A percentile compares a stretch with the other conserved stretches of the same genome.
Conservation (phyloP, 1,140 invertebrate species). For the Mamestra configurata region DNA sequence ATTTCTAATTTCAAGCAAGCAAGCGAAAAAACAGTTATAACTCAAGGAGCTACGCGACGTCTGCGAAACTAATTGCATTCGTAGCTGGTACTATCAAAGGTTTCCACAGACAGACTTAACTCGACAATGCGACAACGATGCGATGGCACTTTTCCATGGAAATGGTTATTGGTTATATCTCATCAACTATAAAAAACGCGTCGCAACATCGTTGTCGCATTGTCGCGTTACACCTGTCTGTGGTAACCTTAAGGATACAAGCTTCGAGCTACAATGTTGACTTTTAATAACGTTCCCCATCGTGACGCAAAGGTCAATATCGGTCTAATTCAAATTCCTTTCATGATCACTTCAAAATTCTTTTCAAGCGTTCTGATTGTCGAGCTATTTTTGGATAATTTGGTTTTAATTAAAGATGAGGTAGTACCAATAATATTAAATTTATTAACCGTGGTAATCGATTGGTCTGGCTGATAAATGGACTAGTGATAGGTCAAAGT, state of each 20-base stretch:
- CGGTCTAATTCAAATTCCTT: slow-evolving; percentile 20
- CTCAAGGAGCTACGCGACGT: not conserved
- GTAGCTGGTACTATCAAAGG: not conserved
- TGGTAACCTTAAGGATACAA: not conserved
- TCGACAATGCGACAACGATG: too few relatives aligned
- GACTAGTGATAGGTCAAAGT: too few relatives aligned
- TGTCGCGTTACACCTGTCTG: too few relatives aligned
- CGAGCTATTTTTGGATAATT: not conserved
- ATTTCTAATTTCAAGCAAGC: not conserved
- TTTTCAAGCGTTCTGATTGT: not conserved
- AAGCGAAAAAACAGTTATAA: slow-evolving; percentile 24
- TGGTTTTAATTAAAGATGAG: not conserved
- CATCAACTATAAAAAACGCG: too few relatives aligned
- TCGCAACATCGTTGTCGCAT: too few relatives aligned
- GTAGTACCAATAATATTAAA: not conserved
- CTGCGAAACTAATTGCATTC: slow-evolving; percentile 38
- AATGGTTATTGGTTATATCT: too few relatives aligned
- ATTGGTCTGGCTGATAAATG: not conserved
- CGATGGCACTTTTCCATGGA: too few relatives aligned
- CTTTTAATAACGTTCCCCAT: slow-evolving; percentile 38
- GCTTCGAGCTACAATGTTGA: slow-evolving; percentile 23
- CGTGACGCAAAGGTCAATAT: slow-evolving; percentile 41
- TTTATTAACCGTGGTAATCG: not conserved
- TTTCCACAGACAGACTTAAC: too few relatives aligned
- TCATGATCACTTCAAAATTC: slow-evolving; percentile 1